Base-by-base conservation (phyloP, 1,140 invertebrate species). In the Globodera ellingtonae region DNA sequence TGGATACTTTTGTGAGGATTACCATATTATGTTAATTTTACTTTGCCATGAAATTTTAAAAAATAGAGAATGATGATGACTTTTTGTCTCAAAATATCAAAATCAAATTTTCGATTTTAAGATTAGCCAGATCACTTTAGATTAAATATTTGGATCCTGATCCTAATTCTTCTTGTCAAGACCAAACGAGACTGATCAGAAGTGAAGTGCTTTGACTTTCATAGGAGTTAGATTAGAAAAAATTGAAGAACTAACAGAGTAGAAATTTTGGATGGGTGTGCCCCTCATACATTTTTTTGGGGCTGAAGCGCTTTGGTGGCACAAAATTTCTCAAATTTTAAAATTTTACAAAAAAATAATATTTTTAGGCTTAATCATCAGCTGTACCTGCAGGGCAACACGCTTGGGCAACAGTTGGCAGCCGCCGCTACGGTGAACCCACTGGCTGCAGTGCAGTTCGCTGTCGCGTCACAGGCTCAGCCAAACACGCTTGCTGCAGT, bases 401-500 rank as follows among this genome's bases (percentile, higher is more conserved):
- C 65, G 62, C 62, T 48, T 50, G 44, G 21, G 10, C 75, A 69
- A 77, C 75, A 77, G 50, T 69, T 77, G 9, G 75, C 75, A 47
- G 62, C 75, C 4, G 24, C 56, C 4, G 56, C 56, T 3, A 4
- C 56, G 0, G 18, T 77, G 21, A 77, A 77, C n/a, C 75, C 75
- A 21, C 21, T 77, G 10, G 75, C 62, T 77, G 75, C 75, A 18
- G 48, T 69, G 7, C 75, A 77, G 10, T 69, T 77, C 35, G 50
- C 56, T 48, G 69, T 35, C 48, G 69, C 47, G 65, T 67, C 52
- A 15, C 75, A 77, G 10, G 62, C 65, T 24, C 75, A 65, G 48
- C 75, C 65, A 10, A 77, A 77, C 6, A 62, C 75, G 13, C 65
- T 77, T 10, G 75, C 69, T 65, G 75, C 75, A 67, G 50, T 77